A percentile compares a stretch with the other conserved stretches of the same genome.
These are phyloP conservation scores for Drosophila birchii DNA, from an alignment of 2,888 invertebrate species.

Conservation along the genomic window DNA sequence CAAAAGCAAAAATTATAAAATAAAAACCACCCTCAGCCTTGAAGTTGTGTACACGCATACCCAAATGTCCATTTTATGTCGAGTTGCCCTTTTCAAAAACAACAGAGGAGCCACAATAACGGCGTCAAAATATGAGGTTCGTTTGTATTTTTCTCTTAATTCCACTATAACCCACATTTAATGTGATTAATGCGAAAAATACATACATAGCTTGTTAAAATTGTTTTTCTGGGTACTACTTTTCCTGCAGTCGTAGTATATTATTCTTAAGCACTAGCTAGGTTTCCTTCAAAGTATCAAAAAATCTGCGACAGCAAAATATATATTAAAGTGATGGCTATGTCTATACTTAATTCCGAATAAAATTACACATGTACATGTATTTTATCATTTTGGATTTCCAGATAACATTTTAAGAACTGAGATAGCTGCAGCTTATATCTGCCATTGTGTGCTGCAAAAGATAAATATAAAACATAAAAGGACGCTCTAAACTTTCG, in stretches of 20 bases:
- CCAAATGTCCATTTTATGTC: slow-evolving; percentile 18
- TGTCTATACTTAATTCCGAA: too few species aligned
- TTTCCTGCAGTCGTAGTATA: neutral
- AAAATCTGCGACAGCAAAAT: too few species aligned
- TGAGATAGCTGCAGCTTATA: slow-evolving; percentile 30
- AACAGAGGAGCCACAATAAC: neutral
- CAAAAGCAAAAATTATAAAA: slow-evolving; percentile 19
- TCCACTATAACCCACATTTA: neutral
- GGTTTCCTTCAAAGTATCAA: too few species aligned
- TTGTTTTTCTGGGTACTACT: neutral
- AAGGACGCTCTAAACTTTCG: slow-evolving; percentile 42
- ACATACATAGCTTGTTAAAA: neutral
- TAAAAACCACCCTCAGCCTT: slow-evolving; percentile 19
- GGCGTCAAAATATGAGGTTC: neutral
- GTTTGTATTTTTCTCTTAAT: neutral
- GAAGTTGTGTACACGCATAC: slow-evolving; percentile 37
- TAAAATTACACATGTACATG: too few species aligned
- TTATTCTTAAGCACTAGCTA: too few species aligned
- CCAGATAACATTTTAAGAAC: slow-evolving; percentile 3
- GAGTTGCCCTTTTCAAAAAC: slow-evolving; percentile 39
- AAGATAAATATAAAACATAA: slow-evolving; percentile 52
- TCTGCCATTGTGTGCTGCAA: slow-evolving; percentile 26
- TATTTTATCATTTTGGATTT: too few species aligned
- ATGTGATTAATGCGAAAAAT: slow-evolving; percentile 1
- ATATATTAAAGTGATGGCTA: too few species aligned